Base-by-base conservation (phyloP, 37 sponge, comb jelly and placozoan genomes). In the Diacarnus erythraeanus region DNA sequence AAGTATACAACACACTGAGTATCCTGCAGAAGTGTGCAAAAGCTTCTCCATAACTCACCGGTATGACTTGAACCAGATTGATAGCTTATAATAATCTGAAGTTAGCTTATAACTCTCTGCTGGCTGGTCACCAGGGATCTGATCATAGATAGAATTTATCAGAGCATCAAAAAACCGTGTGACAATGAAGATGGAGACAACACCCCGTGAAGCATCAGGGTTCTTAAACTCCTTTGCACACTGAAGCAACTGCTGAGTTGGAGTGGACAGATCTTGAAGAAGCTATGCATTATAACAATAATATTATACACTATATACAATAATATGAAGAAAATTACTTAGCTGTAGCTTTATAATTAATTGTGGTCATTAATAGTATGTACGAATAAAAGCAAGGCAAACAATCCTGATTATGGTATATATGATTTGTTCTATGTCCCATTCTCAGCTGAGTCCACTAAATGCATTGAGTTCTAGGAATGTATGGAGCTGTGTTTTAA, bases 21-120 rank as follows among this genome's bases (percentile, higher is more conserved):
- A n/a, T n/a, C n/a, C n/a, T n/a, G n/a, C n/a, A n/a, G n/a, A n/a
- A n/a, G n/a, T n/a, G n/a, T n/a, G n/a, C n/a, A n/a, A n/a, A n/a
- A n/a, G n/a, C n/a, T n/a, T n/a, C n/a, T n/a, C n/a, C n/a, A n/a
- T 47, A 12, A 25, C 6, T 40, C 69, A 74, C 57, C 76, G 69
- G 54, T 87, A 87, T 37, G 82, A 69, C 26, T 76, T 80, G 72
- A 74, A 77, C 88, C 88, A 87, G 17, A 71, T 18, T 2, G 15
- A 18, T 23, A 81, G 40, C 21, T 59, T 75, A 22, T 84, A 70
- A 6, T 33, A 5, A 6, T 2, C 21, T 22, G 38, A 36, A 1
- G 20, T 20, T 22, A 22, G 57, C 42, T 34, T 2, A 22, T 27
- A 20, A 21, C 42, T 15, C 27, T 22, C 17, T 54, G 56, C n/a